A percentile compares a stretch with the other conserved stretches of the same genome.
phyloP scores from a whole-genome alignment of 2,888 invertebrate genomes.

The Operophtera brumata region DNA sequence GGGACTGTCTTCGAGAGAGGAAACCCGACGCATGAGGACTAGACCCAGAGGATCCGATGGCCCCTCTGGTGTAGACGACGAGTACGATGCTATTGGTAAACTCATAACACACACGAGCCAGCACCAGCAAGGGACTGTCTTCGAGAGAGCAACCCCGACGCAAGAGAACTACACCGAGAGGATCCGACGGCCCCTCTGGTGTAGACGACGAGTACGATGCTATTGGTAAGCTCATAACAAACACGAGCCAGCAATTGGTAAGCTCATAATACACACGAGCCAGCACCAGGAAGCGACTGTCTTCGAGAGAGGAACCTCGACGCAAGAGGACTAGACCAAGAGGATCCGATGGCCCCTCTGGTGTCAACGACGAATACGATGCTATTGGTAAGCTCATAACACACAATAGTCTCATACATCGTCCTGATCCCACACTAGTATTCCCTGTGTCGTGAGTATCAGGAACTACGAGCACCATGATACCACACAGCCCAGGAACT shows the following conservation, averaged over 20 bases:
- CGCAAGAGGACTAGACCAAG: slow-evolving; percentile 11
- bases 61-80: slow-evolving; percentile 60
- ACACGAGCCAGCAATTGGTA: too few species aligned
- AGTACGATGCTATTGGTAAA: slow-evolving; percentile 72
- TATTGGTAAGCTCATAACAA: slow-evolving; percentile 53
- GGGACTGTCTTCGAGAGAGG: neutral
- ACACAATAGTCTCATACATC: too few species aligned
- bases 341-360: slow-evolving; percentile 38
- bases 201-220: slow-evolving; percentile 72
- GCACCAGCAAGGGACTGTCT: neutral
- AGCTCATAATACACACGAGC: too few species aligned
- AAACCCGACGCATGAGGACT: slow-evolving; percentile 3
- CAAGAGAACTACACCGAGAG: slow-evolving; percentile 10
- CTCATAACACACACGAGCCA: neutral
- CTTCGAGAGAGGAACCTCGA: neutral
- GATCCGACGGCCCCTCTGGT: slow-evolving; percentile 42
- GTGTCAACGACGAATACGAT: slow-evolving; percentile 69
- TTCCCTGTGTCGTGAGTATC: too few species aligned
- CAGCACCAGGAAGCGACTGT: slow-evolving; percentile 1
- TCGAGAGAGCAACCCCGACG: slow-evolving; percentile 1
- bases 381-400: slow-evolving; percentile 57
- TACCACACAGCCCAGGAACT: too few species aligned
- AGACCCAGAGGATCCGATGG: slow-evolving; percentile 17
- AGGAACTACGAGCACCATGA: neutral
- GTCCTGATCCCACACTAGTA: too few species aligned